Evolutionary conservation across 2,797 vertebrate species (phyloP).

Genomic region (Buphagus erythrorhynchus): DNA sequence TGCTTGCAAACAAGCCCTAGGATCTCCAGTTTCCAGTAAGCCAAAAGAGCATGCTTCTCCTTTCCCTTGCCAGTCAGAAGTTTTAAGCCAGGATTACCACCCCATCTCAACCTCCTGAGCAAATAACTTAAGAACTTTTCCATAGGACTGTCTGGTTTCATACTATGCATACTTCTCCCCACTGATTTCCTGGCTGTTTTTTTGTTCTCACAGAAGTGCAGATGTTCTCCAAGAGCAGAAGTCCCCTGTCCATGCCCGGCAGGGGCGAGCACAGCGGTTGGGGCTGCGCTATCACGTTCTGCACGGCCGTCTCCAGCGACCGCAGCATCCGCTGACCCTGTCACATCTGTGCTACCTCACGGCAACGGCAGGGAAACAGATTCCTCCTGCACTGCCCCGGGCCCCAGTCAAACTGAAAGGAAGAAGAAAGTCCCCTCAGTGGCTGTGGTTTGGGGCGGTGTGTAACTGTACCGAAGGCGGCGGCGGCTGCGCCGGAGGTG

Average conservation of each 20-base stretch:
- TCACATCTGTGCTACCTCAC: neutral
- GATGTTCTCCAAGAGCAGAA: neutral
- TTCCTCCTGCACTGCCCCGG: neutral
- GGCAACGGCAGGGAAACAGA: neutral
- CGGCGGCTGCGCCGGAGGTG: neutral
- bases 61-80: neutral
- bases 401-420: neutral
- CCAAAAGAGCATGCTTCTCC: neutral
- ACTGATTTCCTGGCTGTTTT: neutral
- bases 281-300: accelerated
- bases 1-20: neutral
- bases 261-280: neutral
- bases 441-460: slow-evolving; percentile 23
- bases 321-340: neutral
- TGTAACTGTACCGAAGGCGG: neutral
- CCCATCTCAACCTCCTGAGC: neutral
- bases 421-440: neutral
- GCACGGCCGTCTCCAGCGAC: neutral
- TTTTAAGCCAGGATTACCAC: neutral
- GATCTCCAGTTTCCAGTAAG: neutral
- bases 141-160: neutral
- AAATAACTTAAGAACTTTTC: neutral
- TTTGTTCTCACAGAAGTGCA: neutral
- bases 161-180: neutral
- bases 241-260: accelerated